phyloP scores from a whole-genome alignment of 2,888 invertebrate genomes.

The Syrista parreyssii region DNA sequence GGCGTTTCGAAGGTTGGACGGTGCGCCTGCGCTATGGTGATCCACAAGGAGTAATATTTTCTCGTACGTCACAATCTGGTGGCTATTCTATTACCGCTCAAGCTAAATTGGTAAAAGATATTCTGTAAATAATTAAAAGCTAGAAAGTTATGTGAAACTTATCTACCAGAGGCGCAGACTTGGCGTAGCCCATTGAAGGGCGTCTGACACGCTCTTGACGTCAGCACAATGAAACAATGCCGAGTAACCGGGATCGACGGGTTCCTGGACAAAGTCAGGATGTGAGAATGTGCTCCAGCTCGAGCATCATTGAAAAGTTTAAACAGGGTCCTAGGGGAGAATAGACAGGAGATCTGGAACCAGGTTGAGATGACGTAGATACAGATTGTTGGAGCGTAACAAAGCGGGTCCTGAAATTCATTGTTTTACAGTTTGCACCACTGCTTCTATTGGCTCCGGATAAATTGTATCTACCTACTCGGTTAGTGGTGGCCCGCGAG shows the following conservation, averaged over 20 bases:
- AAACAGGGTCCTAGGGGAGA: background rate
- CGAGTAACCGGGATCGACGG: background rate
- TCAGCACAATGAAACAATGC: background rate
- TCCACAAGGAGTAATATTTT: background rate
- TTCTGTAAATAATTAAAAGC: background rate
- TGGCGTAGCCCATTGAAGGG: background rate
- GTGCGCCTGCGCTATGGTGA: background rate
- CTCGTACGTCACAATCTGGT: background rate
- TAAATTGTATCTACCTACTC: background rate
- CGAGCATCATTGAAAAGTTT: background rate
- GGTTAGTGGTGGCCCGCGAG: background rate
- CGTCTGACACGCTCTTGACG: background rate
- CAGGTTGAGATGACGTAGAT: background rate
- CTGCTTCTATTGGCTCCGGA: background rate
- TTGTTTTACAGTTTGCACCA: background rate
- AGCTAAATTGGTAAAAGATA: background rate
- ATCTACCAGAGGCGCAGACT: background rate
- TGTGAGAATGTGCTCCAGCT: background rate
- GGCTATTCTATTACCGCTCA: background rate
- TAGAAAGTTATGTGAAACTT: background rate
- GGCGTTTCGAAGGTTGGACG: background rate
- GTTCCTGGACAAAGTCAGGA: background rate
- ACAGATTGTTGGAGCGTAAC: background rate
- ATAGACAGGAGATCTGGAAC: background rate
- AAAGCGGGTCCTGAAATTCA: background rate